Evolutionary conservation across 2,113 vertebrate species (phyloP), one percentile per base, ranked within the genome.

Genomic region (Macrotus californicus): DNA sequence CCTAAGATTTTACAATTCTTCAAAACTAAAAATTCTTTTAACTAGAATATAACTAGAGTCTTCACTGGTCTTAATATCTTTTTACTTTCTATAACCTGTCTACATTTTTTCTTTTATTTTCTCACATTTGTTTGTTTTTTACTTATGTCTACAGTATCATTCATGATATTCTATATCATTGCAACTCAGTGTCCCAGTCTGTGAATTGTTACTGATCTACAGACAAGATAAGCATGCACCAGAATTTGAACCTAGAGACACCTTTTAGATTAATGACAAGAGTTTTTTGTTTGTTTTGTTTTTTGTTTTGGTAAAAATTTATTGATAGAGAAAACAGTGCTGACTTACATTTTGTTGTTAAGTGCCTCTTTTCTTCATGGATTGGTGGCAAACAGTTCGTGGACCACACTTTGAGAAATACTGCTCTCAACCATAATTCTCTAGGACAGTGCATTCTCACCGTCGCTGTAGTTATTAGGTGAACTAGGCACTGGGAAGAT

Each of bases 401-500:
- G 22, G 87, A 39, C 61, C 66, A 84, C 52, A 79, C 81, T 80
- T 79, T 75, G 87, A 86, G 59, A 92, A 87, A 61, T 52, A 86
- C 19, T 79, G 12, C 75, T 80, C 9, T 79, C n/a, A 26, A 29
- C 50, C 43, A 41, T 72, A 39, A n/a, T 92, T 26, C 34, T 92
- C 80, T 52, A 46, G 26, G 41, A 83, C 39, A 61, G 19, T 81
- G 36, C 26, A 7, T 76, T 46, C 66, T 83, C 36, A 81, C 34
- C 69, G 19, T 48, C 19, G 48, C 59, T 89, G 6, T 83, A 56
- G 79, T 92, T 92, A 43, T 83, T 76, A 88, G 46, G 59, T 86
- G 70, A 94, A 72, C 56, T 88, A 85, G 29, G 85, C 12, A 69
- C 34, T 96, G 52, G 21, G 89, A 89, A 93, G 54, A 81, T 91